Percentiles rank a stretch among this genome's conserved stretches.
Conservation (phyloP, 35 echinoderm and acorn worm genomes). For the Lytechinus variegatus region DNA sequence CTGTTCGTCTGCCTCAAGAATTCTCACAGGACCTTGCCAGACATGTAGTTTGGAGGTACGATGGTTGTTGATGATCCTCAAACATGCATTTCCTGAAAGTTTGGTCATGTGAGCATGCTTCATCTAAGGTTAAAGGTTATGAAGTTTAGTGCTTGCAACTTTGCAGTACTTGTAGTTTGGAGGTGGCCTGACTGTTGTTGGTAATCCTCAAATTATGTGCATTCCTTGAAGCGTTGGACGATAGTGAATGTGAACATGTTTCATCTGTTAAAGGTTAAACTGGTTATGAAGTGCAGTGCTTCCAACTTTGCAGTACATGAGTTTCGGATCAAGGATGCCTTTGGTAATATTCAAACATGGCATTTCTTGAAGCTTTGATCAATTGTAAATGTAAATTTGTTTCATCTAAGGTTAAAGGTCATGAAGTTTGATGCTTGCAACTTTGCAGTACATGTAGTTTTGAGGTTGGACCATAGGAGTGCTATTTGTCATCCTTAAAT, state of each 20-base stretch:
- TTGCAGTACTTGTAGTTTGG: background rate
- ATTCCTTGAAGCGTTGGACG: background rate
- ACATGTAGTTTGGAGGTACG: background rate
- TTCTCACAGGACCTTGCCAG: background rate
- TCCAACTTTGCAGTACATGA: background rate
- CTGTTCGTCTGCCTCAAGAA: background rate
- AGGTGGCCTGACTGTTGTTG: background rate
- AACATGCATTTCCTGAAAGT: background rate
- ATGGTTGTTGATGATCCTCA: background rate
- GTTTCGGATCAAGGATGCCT: background rate
- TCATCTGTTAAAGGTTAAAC: background rate
- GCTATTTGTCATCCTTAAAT: background rate
- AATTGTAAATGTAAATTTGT: background rate
- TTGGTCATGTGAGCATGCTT: background rate
- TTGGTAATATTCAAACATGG: background rate
- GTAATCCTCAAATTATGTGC: background rate
- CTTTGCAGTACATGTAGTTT: background rate
- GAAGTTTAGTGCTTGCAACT: background rate
- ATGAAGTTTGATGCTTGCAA: background rate
- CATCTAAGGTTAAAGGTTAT: background rate
- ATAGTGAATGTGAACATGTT: background rate
- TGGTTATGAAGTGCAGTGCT: background rate
- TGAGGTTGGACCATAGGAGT: background rate
- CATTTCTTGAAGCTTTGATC: background rate
- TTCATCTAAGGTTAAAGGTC: constrained; percentile 2